Base-by-base conservation (phyloP, 2,888 invertebrate genomes). In the Epiperipatus broadwayi region DNA sequence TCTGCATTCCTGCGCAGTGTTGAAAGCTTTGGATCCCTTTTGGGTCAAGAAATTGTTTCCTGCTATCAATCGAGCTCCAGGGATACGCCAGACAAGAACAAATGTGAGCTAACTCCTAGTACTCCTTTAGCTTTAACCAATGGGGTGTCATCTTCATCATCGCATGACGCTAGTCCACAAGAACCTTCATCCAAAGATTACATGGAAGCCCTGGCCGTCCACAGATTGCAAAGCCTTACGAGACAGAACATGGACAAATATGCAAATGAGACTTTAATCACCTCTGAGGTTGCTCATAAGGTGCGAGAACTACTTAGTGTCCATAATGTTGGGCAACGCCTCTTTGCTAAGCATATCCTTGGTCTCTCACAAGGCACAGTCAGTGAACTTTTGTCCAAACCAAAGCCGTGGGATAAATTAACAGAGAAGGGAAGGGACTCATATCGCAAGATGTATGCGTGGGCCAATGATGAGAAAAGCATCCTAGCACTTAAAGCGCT, bases 351-450 rank as follows among this genome's bases (percentile, higher is more conserved):
- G 60, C 93, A 93, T 64, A 85, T 97, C 35, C 72, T 97, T 49
- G 95, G 95, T 1, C 66, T 87, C 44, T 89, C 78, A 45, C 95
- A 97, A 62, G 97, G 97, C 43, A 97, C 97, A 18, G 93, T 97
- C 34, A 89, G 89, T 47, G 97, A 97, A 65, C 67, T 97, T 53
- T 70, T 97, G 45, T 93, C 93, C 49, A 97, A 97, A 60, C 97
- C 97, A 39, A 93, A 97, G 60, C 91, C 91, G 10, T 97, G 97
- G 97, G 91, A 93, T 66, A 95, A 95, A 65, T 68, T 97, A 56
- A 97, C 97, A 41, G 97, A 97, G 66, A 97, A 97, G 62, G 97
- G 97, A 22, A 70, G 95, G 40, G 97, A 97, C 67, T 93, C 93
- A 52, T 97, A 97, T 66, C 70, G 97, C 55, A 93, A 95, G 66